Evolutionary conservation across 2,888 invertebrate genomes (phyloP).

Genomic region (Coleophora deauratella): DNA sequence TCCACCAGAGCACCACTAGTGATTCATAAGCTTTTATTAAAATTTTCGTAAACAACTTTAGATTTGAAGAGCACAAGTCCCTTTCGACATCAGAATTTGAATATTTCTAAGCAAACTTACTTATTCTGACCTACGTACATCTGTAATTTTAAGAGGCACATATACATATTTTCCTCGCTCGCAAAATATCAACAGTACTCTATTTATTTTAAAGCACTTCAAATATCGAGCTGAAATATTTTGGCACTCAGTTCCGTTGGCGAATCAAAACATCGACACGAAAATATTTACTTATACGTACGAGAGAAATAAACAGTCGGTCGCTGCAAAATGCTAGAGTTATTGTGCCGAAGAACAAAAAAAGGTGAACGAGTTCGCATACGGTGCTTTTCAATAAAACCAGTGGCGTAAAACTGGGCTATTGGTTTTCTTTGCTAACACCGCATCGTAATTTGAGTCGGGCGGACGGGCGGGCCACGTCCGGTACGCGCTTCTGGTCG

Average conservation of each 20-base stretch:
- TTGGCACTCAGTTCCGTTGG: slow-evolving; percentile 1
- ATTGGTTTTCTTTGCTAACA: slow-evolving; percentile 51
- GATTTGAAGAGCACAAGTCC: too few species aligned
- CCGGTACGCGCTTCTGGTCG: slow-evolving; percentile 11
- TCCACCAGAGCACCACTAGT: too few species aligned
- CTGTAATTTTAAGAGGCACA: too few species aligned
- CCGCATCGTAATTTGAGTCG: slow-evolving; percentile 23
- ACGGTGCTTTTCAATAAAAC: slow-evolving; percentile 57
- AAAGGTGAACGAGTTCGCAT: slow-evolving; percentile 37
- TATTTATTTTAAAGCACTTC: slow-evolving; percentile 2
- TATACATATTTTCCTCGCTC: neutral
- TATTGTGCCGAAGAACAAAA: slow-evolving; percentile 37
- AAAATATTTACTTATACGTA: slow-evolving; percentile 17
- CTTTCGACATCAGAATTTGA: too few species aligned
- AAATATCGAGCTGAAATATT: slow-evolving; percentile 1
- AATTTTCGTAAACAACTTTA: too few species aligned
- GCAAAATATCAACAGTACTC: neutral
- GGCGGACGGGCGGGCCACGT: neutral
- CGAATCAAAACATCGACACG: slow-evolving; percentile 1
- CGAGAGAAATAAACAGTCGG: slow-evolving; percentile 26
- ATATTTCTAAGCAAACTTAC: too few species aligned
- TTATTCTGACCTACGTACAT: too few species aligned
- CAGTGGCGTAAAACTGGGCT: slow-evolving; percentile 46
- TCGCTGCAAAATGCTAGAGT: slow-evolving; percentile 29
- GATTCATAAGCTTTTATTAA: too few species aligned